These are phyloP conservation scores for Andrena bicolor DNA, from an alignment of 2,888 invertebrate genomes.

Conservation along the genomic window DNA sequence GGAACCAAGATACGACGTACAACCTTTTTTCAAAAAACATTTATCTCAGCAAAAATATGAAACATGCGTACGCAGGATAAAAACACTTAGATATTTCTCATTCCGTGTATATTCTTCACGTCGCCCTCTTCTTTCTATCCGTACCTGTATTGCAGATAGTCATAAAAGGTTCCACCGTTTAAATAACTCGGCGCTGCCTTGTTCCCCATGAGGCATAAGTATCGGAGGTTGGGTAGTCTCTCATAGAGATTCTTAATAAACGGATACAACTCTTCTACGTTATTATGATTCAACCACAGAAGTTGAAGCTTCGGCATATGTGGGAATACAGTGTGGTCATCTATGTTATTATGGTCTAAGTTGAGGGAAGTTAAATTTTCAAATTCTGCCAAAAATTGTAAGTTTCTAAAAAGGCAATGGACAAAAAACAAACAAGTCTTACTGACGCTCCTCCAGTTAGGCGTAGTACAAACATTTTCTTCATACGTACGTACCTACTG, in stretches of 20 bases:
- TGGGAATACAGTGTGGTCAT: constrained; percentile 90
- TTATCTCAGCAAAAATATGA: background rate
- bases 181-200: constrained; percentile 92
- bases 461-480: background rate
- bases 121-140: background rate
- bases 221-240: constrained; percentile 90
- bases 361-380: constrained; percentile 91
- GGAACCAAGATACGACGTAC: constrained; percentile 91
- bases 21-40: constrained; percentile 85
- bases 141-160: constrained; percentile 92
- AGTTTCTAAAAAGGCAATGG: constrained; percentile 86
- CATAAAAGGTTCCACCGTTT: constrained; percentile 91
- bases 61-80: background rate
- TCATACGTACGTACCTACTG: constrained; percentile 76
- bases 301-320: constrained; percentile 90
- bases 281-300: constrained; percentile 89
- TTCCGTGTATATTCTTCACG: background rate
- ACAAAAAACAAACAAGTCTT: constrained; percentile 3
- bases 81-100: background rate
- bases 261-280: constrained; percentile 88
- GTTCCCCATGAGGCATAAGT: constrained; percentile 94
- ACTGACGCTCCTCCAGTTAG: background rate
- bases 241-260: constrained; percentile 90
- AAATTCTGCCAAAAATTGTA: constrained; percentile 91
- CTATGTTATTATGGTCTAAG: constrained; percentile 92